These are phyloP conservation scores for Stegophylla sp. DNA, from an alignment of 2,888 invertebrate genomes.

Conservation along the genomic window DNA sequence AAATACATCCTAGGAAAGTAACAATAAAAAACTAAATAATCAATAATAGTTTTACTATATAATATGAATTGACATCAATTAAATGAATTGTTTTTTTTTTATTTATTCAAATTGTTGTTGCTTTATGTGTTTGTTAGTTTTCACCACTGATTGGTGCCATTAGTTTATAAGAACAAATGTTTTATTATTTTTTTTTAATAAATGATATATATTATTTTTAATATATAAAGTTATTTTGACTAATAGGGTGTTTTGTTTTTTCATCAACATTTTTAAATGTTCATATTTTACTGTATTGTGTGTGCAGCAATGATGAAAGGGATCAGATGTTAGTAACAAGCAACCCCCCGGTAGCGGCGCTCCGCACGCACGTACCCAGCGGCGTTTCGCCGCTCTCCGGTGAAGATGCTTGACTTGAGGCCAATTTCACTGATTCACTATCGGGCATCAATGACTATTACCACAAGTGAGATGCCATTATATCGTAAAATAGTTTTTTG, in stretches of 20 bases:
- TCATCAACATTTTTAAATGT: conserved; percentile 39
- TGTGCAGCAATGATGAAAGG: conserved; percentile 54
- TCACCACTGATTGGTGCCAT: conserved; percentile 7
- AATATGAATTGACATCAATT: conserved; percentile 1
- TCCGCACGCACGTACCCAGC: conserved; percentile 51
- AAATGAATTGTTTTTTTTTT: conserved; percentile 23
- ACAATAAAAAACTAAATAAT: conserved; percentile 11
- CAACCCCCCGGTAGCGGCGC: conserved; percentile 52
- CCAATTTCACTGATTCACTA: conserved; percentile 55
- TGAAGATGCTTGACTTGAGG: conserved; percentile 59
- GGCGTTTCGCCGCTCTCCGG: conserved; percentile 49
- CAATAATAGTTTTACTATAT: conserved; percentile 2
- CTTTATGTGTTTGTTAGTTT: conserved; percentile 13
- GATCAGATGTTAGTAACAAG: conserved; percentile 54
- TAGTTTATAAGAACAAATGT: conserved; percentile 33
- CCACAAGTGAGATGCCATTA: conserved; percentile 49
- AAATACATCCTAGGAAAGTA: conserved; percentile 16
- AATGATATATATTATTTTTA: conserved; percentile 24
- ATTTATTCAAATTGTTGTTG: conserved; percentile 11
- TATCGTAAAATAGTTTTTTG: conserved; percentile 33
- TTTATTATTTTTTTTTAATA: conserved; percentile 37
- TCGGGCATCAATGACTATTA: conserved; percentile 57
- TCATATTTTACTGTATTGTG: conserved; percentile 50
- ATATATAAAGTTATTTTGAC: conserved; percentile 24
- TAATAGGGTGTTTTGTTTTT: conserved; percentile 39